Evolutionary conservation across 2,888 invertebrate species (phyloP).

Genomic region (Pristionchus maxplancki): DNA sequence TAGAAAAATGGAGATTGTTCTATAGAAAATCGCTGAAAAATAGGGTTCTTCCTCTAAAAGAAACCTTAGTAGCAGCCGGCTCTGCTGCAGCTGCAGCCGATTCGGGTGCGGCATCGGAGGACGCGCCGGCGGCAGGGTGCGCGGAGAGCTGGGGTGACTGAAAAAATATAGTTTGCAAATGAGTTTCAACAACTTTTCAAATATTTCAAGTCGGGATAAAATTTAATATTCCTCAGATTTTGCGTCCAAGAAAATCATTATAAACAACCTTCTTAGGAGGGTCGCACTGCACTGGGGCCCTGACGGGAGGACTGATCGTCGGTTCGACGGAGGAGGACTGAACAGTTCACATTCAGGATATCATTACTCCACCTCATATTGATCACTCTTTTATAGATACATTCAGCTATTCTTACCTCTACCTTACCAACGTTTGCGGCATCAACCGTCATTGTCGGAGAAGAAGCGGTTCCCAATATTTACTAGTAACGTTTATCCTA

Average conservation of each 20-base stretch:
- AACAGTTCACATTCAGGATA: background rate
- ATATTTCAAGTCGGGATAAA: fast-evolving
- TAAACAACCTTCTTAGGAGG: slow-evolving; percentile 26
- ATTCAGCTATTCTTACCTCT: no score
- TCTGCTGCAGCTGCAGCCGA: slow-evolving; percentile 9
- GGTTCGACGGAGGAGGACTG: background rate
- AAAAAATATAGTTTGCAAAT: background rate
- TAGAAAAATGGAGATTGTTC: background rate
- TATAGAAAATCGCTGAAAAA: background rate
- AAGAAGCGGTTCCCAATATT: background rate
- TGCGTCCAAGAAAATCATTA: background rate
- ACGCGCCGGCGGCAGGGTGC: background rate
- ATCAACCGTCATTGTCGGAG: background rate
- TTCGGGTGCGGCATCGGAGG: background rate
- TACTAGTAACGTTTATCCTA: no score
- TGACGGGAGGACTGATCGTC: background rate
- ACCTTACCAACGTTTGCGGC: background rate
- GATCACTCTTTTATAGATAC: no score
- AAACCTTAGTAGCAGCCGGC: slow-evolving; percentile 7
- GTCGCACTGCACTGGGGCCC: slow-evolving; percentile 17
- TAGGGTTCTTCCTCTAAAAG: background rate
- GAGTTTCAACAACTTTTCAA: background rate
- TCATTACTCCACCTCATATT: no score
- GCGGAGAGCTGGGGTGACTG: background rate
- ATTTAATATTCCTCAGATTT: background rate